phyloP scores from a whole-genome alignment of 2,797 vertebrate species.

The Molossus alvarezi region DNA sequence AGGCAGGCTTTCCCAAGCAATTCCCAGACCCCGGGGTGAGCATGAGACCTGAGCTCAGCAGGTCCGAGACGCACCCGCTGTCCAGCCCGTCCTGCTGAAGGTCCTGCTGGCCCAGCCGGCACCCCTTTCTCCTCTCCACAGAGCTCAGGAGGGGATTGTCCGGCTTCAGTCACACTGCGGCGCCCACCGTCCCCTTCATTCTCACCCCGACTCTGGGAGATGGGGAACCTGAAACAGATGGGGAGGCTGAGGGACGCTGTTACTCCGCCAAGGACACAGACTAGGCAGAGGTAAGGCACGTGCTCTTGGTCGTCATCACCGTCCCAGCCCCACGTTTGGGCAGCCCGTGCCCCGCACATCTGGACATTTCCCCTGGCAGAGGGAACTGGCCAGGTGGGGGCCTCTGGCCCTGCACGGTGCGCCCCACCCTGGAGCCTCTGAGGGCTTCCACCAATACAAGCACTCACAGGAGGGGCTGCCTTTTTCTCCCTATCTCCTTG shows the following conservation, averaged over 20 bases:
- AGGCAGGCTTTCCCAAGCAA: not conserved
- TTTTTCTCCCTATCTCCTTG: not conserved
- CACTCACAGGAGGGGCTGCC: not conserved
- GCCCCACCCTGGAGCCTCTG: too few species aligned
- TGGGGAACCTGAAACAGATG: not conserved
- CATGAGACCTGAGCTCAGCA: not conserved
- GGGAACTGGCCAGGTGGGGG: not conserved
- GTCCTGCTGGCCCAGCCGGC: not conserved
- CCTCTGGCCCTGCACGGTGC: too few species aligned
- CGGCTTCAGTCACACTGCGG: not conserved
- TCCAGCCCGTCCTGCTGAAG: fast-evolving
- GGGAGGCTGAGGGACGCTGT: not conserved
- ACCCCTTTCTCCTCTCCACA: too few species aligned
- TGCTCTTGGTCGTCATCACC: too few species aligned
- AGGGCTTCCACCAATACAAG: not conserved
- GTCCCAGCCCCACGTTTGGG: fast-evolving
- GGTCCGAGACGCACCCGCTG: fast-evolving
- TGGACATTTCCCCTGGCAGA: not conserved
- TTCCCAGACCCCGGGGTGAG: not conserved
- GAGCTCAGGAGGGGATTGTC: not conserved
- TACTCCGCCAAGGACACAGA: fast-evolving
- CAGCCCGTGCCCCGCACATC: not conserved
- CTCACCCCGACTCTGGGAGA: not conserved
- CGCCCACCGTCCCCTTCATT: not conserved
- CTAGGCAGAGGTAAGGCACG: not conserved